Evolutionary conservation across 2,113 vertebrate genomes (phyloP).

Genomic region (Panurus biarmicus): DNA sequence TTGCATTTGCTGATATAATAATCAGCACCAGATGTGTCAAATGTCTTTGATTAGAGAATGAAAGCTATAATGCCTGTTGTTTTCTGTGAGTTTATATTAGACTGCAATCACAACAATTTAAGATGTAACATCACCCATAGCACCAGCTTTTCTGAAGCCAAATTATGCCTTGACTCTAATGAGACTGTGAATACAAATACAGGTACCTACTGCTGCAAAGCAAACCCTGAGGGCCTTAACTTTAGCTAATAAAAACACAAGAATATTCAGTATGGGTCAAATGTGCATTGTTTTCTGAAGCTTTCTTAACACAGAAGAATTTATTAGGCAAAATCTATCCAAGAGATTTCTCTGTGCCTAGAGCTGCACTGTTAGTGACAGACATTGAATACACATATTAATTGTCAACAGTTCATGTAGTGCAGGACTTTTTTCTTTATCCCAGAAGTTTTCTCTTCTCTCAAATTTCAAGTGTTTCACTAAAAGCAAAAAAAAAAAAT

Average conservation of each 20-base stretch:
- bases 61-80: slow-evolving; percentile 22
- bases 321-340: background rate
- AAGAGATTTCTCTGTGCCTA: background rate
- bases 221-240: background rate
- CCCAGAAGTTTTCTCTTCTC: background rate
- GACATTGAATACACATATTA: background rate
- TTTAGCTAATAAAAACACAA: background rate
- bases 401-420: background rate
- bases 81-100: background rate
- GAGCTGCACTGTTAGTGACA: background rate
- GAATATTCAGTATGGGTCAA: background rate
- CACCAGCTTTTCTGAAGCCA: background rate
- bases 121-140: background rate
- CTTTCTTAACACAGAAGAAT: background rate
- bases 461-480: background rate
- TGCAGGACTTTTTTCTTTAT: background rate
- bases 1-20: slow-evolving; percentile 28
- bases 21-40: slow-evolving; percentile 21
- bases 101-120: slow-evolving; percentile 2
- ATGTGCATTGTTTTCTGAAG: background rate
- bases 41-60: slow-evolving; percentile 25
- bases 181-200: background rate
- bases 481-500: background rate
- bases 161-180: slow-evolving; percentile 1
- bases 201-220: background rate